Conservation (phyloP, 2,797 vertebrate species). For the Arremon brunneinucha region DNA sequence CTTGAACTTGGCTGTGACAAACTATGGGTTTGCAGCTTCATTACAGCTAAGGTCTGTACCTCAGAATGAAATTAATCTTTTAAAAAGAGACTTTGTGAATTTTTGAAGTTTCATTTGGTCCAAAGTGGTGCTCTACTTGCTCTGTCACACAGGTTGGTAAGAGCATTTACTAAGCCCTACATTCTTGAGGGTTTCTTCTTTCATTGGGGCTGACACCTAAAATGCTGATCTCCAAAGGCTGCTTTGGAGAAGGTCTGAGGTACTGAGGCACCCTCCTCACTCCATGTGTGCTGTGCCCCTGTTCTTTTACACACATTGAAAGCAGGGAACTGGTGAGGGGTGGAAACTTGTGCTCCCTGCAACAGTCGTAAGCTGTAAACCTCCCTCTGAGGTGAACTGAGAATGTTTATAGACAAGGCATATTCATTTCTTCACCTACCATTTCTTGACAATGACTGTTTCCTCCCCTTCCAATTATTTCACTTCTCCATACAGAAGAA, state of each 20-base stretch:
- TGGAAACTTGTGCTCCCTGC: neutral
- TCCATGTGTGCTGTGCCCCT: too few relatives aligned
- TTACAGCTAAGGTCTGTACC: neutral
- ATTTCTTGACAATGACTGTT: neutral
- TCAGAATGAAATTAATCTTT: neutral
- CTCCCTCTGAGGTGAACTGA: neutral
- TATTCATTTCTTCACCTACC: neutral
- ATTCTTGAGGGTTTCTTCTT: neutral
- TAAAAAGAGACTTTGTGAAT: neutral
- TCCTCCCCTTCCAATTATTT: neutral
- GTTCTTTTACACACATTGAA: neutral
- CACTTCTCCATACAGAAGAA: neutral
- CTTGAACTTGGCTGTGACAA: neutral
- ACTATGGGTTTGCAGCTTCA: neutral
- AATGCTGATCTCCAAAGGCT: neutral
- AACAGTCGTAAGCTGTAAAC: neutral
- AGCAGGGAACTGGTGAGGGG: neutral
- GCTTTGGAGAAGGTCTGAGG: neutral
- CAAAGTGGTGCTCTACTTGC: neutral
- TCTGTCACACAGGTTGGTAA: neutral
- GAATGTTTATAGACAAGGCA: neutral
- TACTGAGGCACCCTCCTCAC: neutral
- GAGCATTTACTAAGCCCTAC: neutral
- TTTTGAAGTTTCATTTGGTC: neutral
- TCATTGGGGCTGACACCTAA: neutral